Evolutionary conservation across 2,113 vertebrate species (phyloP), one percentile per base, ranked within the genome.

Genomic region (Progne subis): DNA sequence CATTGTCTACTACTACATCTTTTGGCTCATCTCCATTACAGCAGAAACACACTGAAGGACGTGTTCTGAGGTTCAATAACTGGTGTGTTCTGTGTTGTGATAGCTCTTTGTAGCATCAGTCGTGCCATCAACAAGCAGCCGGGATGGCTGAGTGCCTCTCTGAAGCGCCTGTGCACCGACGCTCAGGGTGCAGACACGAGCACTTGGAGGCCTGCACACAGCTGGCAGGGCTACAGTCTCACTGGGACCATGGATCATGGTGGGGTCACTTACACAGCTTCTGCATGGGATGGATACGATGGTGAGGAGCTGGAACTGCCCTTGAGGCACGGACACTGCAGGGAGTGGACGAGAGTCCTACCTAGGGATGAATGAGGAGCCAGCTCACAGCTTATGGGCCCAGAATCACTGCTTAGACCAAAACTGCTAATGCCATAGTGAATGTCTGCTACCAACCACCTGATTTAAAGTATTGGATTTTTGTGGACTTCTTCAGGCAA

Each of bases 141-240:
- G 72, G 75, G 19, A 13, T 6, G 32, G 37, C 34, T 11, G 57
- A 61, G n/a, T 3, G 0, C 37, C 44, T 64, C 25, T 63, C 61
- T 52, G n/a, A 21, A 31, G 32, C 6, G 53, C 28, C 50, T 18
- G 19, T 11, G 46, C 21, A 3, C 39, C 23, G 39, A 24, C 2
- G 2, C 44, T 24, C 46, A 9, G 44, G 53, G 32, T 2, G 14
- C 60, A 64, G 24, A 39, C 6, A 6, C 2, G 1, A 29, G 50
- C 44, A 29, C 41, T 32, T 11, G 1, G 41, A 57, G 18, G 39
- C 13, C 67, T 26, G 19, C 34, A n/a, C 8, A 12, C 20, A 37
- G 25, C 0, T 46, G 37, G 55, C 23, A 71, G 32, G 59, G 50
- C 39, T 83, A 18, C 0, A 0, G 5, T 23, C 25, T 46, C 28